Evolutionary conservation across 2,888 invertebrate species (phyloP).

Genomic region (Dioctria rufipes): DNA sequence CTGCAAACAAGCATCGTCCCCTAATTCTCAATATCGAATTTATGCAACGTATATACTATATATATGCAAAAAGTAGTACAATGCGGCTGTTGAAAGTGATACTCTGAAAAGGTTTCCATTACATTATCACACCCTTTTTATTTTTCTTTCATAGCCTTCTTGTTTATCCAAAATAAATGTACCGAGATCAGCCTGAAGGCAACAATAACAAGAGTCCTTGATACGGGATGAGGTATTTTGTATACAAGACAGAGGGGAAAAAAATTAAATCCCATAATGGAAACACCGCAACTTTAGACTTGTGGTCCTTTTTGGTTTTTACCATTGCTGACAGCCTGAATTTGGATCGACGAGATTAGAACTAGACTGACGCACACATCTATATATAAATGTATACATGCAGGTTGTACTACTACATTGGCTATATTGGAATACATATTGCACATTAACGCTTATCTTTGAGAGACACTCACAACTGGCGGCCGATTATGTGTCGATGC

Average conservation of each 20-base stretch:
- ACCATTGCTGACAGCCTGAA: neutral
- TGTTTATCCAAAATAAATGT: constrained; percentile 60
- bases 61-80: neutral
- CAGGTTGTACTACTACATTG: neutral
- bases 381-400: neutral
- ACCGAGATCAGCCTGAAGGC: constrained; percentile 12
- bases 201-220: constrained; percentile 52
- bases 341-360: constrained; percentile 23
- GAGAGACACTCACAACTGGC: neutral
- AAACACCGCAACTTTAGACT: constrained; percentile 12
- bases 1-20: neutral
- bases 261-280: constrained; percentile 32
- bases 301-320: constrained; percentile 10
- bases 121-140: constrained; percentile 58
- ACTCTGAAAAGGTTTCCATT: constrained; percentile 56
- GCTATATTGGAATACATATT: neutral
- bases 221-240: neutral
- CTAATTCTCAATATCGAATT: neutral
- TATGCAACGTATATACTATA: neutral
- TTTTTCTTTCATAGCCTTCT: constrained; percentile 61
- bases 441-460: constrained; percentile 2
- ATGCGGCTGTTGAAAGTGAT: constrained; percentile 47
- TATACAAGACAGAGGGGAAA: constrained; percentile 16
- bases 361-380: too few species aligned
- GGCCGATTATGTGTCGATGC: neutral